Evolutionary conservation across 2,113 vertebrate species (phyloP).

Genomic region (Percina caprodes): DNA sequence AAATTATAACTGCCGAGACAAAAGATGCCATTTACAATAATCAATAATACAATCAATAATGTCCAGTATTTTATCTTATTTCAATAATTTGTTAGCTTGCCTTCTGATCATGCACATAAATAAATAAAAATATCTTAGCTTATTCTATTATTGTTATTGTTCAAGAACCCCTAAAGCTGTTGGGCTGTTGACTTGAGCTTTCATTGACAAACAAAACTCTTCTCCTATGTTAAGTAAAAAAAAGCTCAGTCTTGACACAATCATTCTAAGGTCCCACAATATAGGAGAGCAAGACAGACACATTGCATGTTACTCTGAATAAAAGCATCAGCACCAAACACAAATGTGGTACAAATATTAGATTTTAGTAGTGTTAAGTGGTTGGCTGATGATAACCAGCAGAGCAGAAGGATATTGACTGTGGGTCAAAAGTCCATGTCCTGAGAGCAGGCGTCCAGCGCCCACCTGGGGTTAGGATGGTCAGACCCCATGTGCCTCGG

Average conservation of each 20-base stretch:
- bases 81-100: not conserved
- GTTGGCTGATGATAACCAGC: conserved; percentile 59
- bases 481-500: conserved; percentile 72
- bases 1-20: not conserved
- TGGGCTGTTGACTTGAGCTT: not conserved
- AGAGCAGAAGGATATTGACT: conserved; percentile 60
- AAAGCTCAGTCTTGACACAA: no score
- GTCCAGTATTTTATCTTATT: not conserved
- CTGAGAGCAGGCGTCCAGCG: conserved; percentile 64
- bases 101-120: not conserved
- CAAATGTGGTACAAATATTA: not conserved
- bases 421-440: conserved; percentile 61
- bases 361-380: conserved; percentile 40
- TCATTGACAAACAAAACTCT: not conserved
- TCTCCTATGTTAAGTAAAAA: not conserved
- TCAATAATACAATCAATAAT: not conserved
- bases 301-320: not conserved
- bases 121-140: not conserved
- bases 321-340: conserved; percentile 6
- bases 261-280: not conserved
- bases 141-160: not conserved
- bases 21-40: not conserved
- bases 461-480: conserved; percentile 72
- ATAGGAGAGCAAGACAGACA: not conserved
- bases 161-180: not conserved